Evolutionary conservation across 2,888 invertebrate genomes (phyloP), one percentile per base, ranked within the genome.

Genomic region (Andrena trimmerana): DNA sequence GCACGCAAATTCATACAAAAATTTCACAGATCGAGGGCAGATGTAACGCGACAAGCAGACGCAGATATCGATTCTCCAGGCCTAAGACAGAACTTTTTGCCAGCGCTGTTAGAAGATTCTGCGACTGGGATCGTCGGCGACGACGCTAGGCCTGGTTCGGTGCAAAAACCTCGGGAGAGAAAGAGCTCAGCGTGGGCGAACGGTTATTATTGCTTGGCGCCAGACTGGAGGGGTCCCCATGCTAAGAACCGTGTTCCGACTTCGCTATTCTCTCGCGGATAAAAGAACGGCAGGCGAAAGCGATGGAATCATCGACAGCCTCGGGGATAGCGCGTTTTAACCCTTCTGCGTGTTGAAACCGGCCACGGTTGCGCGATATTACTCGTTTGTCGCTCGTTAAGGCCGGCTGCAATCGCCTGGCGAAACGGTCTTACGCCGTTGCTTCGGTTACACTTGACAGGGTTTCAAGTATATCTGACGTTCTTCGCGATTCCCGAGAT

Each of bases 151-250:
- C 63, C 27, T 27, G 67, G 60, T 24, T 63, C 68, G 73, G 76
- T 78, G 87, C 87, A 86, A 84, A 88, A 90, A 86, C 85, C 78
- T 69, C 84, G 86, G 74, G 80, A 82, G 84, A 77, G 65, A 77
- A 16, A 78, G 80, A 81, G 82, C 90, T 87, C 82, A 68, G 90
- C 90, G 92, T 92, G 92, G 92, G 92, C 89, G 92, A 91, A 87
- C 83, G 88, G 90, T 91, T 92, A 92, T 92, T 92, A 92, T 92
- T 91, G 92, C 90, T 84, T 87, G 92, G 91, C 92, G 92, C 92
- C 92, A 90, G 88, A 87, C 85, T 82, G 86, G 86, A 86, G 86
- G 82, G 85, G 83, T 81, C 78, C 74, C 81, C 81, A 78, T 71
- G 78, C 81, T 81, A 85, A 86, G 87, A 86, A 85, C 24, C 78